phyloP scores from a whole-genome alignment of 2,797 vertebrate species.

The Harpagifer antarcticus region DNA sequence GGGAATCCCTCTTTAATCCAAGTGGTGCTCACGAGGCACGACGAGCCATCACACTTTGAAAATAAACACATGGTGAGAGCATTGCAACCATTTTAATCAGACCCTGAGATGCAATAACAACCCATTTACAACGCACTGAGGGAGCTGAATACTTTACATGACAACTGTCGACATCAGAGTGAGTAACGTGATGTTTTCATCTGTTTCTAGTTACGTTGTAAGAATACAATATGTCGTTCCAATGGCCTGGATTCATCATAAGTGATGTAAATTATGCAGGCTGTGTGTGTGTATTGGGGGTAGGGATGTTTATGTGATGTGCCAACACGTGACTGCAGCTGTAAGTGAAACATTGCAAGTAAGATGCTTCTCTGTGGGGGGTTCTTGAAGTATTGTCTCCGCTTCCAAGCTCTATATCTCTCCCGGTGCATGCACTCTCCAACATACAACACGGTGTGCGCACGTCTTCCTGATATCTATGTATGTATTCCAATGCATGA shows the following conservation, averaged over 20 bases:
- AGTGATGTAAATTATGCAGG: background rate
- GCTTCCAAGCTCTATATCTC: background rate
- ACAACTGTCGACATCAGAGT: slow-evolving; percentile 32
- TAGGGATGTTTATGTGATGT: slow-evolving; percentile 14
- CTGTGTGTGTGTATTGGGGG: background rate
- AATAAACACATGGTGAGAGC: slow-evolving; percentile 23
- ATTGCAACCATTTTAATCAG: slow-evolving; percentile 15
- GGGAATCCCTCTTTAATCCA: background rate
- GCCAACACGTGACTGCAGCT: slow-evolving; percentile 32
- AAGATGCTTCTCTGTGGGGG: slow-evolving; percentile 30
- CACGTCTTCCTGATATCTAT: slow-evolving; percentile 4
- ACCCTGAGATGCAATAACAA: slow-evolving; percentile 22
- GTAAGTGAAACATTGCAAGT: slow-evolving; percentile 37
- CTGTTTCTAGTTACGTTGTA: slow-evolving; percentile 27
- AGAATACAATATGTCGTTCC: slow-evolving; percentile 11
- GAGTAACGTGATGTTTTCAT: slow-evolving; percentile 15
- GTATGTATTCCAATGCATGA: slow-evolving; percentile 14
- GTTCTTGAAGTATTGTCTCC: slow-evolving; percentile 1
- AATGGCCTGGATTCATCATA: slow-evolving; percentile 21
- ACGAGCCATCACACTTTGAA: background rate
- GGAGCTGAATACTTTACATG: slow-evolving; percentile 19
- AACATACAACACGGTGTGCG: background rate
- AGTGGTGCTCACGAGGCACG: background rate
- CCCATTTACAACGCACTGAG: slow-evolving; percentile 20
- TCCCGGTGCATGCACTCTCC: background rate